Conservation (phyloP, 2,797 vertebrate species). For the Menidia menidia region DNA sequence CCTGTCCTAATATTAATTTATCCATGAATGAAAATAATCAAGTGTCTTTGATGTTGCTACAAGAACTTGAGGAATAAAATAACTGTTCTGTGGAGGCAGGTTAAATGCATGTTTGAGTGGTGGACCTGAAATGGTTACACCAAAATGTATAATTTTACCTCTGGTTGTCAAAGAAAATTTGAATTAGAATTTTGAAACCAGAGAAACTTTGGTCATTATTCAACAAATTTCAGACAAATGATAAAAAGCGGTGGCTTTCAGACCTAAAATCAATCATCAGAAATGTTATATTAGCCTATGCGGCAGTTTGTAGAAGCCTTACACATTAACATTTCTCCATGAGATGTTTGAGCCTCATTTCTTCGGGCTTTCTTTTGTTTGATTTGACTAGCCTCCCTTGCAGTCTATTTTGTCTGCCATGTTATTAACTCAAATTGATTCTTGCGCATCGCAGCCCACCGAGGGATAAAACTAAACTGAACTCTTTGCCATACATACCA, state of each 20-base stretch:
- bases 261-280: constrained; percentile 47
- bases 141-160: constrained; percentile 38
- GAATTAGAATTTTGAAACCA: constrained; percentile 39
- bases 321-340: constrained; percentile 38
- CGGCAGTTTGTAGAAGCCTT: constrained; percentile 37
- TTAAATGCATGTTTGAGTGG: too few relatives aligned
- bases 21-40: too few relatives aligned
- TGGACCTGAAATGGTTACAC: constrained; percentile 25
- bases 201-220: constrained; percentile 56
- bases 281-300: constrained; percentile 21
- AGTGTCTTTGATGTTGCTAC: too few relatives aligned
- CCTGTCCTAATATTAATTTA: too few relatives aligned
- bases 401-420: constrained; percentile 57
- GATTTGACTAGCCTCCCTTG: constrained; percentile 37
- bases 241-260: constrained; percentile 23
- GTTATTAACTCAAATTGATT: constrained; percentile 47
- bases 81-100: too few relatives aligned
- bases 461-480: constrained; percentile 57
- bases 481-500: constrained; percentile 51
- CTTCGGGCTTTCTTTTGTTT: constrained; percentile 30
- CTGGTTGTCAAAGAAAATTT: constrained; percentile 38
- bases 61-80: too few relatives aligned
- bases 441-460: constrained; percentile 37
- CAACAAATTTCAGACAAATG: constrained; percentile 48
- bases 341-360: constrained; percentile 33